These are phyloP conservation scores for Hetaerina titia DNA, from an alignment of 2,888 invertebrate genomes.

Conservation along the genomic window DNA sequence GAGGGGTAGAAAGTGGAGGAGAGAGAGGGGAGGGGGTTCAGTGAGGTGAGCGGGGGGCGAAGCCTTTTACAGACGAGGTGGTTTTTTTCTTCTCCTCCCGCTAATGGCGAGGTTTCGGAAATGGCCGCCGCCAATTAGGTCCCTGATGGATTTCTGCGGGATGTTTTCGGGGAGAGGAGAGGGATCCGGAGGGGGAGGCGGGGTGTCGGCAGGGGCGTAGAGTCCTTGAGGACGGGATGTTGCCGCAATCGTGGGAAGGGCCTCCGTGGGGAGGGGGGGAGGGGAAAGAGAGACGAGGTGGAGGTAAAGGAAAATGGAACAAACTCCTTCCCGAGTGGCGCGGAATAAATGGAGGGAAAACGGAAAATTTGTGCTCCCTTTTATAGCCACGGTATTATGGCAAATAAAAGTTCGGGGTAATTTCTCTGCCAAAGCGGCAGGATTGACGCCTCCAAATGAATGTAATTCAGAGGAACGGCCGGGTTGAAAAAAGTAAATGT, in stretches of 20 bases:
- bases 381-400: neutral
- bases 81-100: neutral
- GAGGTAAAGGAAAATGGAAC: neutral
- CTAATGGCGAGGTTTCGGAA: conserved; percentile 25
- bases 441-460: neutral
- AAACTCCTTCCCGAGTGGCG: neutral
- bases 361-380: no score
- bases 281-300: neutral
- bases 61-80: neutral
- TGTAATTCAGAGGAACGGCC: neutral
- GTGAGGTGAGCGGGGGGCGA: neutral
- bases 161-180: neutral
- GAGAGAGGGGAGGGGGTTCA: neutral
- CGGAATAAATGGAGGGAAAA: neutral
- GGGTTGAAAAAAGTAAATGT: no score
- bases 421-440: neutral
- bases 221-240: neutral
- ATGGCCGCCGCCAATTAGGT: conserved; percentile 39
- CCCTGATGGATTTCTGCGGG: conserved; percentile 46
- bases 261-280: neutral
- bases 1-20: neutral
- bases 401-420: neutral
- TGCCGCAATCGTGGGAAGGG: neutral
- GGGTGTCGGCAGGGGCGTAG: neutral
- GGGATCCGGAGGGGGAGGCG: neutral